Percentiles rank a stretch among this genome's conserved stretches.
Conservation (phyloP, 2,797 vertebrate genomes). For the Catamblyrhynchus diadema region DNA sequence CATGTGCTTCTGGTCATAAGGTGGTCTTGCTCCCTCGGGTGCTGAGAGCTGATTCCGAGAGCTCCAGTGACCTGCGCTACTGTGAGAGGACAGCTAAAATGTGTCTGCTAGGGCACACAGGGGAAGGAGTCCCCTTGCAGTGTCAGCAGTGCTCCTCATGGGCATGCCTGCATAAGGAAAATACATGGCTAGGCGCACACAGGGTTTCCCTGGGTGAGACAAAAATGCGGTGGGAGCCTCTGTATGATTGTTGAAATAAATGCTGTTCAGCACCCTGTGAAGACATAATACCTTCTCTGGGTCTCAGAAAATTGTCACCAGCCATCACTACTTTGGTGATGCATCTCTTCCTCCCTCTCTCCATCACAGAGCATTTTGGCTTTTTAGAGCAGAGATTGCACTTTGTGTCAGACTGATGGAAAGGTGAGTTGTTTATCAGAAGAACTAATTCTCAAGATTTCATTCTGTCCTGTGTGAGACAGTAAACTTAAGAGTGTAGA, state of each 20-base stretch:
- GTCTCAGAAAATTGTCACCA: background rate
- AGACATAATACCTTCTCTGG: background rate
- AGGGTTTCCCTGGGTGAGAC: background rate
- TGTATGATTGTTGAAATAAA: background rate
- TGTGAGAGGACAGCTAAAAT: background rate
- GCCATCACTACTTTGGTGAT: background rate
- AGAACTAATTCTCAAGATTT: background rate
- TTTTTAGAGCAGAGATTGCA: background rate
- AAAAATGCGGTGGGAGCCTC: background rate
- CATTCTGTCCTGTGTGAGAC: background rate
- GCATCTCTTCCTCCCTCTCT: background rate
- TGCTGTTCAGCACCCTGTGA: background rate
- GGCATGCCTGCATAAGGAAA: background rate
- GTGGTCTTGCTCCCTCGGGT: background rate
- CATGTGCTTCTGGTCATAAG: background rate
- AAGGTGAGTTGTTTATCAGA: slow-evolving; percentile 28
- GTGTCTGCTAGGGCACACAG: background rate
- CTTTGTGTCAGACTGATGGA: slow-evolving; percentile 18
- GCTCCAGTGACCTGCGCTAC: background rate
- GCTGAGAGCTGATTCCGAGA: background rate
- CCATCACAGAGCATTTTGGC: background rate
- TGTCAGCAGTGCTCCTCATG: background rate
- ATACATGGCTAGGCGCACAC: background rate
- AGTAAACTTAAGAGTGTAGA: background rate
- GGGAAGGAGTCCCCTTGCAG: background rate